Conservation (phyloP, 2,888 invertebrate species). For the Encarsia formosa region DNA sequence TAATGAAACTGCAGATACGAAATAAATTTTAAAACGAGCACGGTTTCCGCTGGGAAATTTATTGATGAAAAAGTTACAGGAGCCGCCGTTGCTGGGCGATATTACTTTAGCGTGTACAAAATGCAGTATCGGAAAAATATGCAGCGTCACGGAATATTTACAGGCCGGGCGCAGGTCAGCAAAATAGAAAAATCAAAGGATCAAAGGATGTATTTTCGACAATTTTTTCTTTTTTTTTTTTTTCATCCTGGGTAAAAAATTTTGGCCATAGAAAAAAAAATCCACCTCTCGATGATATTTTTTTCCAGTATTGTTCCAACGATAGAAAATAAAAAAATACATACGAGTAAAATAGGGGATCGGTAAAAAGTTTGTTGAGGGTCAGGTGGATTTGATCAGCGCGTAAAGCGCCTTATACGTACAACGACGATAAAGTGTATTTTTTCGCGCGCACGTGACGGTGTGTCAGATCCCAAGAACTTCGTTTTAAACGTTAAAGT, state of each 20-base stretch:
- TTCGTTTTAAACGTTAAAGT: conserved; percentile 26
- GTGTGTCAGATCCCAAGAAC: conserved; percentile 16
- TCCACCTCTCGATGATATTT: no score
- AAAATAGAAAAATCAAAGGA: not conserved
- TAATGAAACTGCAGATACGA: no score
- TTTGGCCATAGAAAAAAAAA: no score
- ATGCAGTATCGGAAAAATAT: not conserved
- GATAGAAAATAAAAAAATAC: no score
- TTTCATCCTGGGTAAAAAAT: no score
- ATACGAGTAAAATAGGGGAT: no score
- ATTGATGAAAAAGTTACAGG: no score
- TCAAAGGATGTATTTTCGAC: conserved; percentile 5
- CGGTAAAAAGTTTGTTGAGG: no score
- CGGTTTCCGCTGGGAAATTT: no score
- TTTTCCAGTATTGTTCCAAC: no score
- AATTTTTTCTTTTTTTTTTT: not conserved
- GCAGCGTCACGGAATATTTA: not conserved
- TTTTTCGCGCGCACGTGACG: conserved; percentile 25
- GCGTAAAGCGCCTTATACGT: conserved; percentile 25
- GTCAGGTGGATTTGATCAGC: no score
- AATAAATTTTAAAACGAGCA: no score
- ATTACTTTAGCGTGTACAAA: not conserved
- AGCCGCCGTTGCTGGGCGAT: not conserved
- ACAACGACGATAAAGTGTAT: conserved; percentile 30
- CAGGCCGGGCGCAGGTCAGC: not conserved